Percentiles rank a stretch among this genome's conserved stretches.
These are phyloP conservation scores for Clitarchus hookeri DNA, from an alignment of 2,888 invertebrate species.

Conservation along the genomic window DNA sequence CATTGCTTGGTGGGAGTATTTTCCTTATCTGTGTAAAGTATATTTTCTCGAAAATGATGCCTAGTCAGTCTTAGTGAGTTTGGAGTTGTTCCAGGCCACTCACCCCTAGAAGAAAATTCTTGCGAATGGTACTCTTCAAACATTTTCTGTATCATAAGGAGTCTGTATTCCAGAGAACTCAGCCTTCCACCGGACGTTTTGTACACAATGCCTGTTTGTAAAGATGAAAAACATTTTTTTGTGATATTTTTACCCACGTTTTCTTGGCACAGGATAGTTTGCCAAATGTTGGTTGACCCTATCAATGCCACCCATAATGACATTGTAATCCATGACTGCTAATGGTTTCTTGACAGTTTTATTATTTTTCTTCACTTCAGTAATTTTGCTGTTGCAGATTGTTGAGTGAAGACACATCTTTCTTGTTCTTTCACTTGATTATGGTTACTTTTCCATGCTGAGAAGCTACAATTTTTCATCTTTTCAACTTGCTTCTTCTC, in stretches of 20 bases:
- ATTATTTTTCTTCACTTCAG: background rate
- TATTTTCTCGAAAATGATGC: background rate
- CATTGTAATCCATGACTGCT: background rate
- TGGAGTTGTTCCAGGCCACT: background rate
- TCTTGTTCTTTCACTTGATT: background rate
- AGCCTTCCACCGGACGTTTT: background rate
- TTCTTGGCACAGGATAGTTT: background rate
- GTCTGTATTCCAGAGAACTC: background rate
- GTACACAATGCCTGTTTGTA: background rate
- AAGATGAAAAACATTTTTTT: background rate
- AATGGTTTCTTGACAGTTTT: background rate
- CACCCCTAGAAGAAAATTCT: background rate
- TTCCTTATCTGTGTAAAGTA: background rate
- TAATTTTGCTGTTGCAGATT: background rate
- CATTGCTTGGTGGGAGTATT: background rate
- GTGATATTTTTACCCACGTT: background rate
- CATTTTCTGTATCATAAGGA: background rate
- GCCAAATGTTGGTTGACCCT: slow-evolving; percentile 12
- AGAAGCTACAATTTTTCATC: background rate
- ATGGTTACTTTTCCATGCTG: background rate
- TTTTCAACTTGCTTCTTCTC: background rate
- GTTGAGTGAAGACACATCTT: background rate
- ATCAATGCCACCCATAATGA: background rate
- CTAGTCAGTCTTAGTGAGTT: background rate
- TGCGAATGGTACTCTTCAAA: background rate